Conservation (phyloP, 2,113 vertebrate genomes). For the Myocastor coypus region DNA sequence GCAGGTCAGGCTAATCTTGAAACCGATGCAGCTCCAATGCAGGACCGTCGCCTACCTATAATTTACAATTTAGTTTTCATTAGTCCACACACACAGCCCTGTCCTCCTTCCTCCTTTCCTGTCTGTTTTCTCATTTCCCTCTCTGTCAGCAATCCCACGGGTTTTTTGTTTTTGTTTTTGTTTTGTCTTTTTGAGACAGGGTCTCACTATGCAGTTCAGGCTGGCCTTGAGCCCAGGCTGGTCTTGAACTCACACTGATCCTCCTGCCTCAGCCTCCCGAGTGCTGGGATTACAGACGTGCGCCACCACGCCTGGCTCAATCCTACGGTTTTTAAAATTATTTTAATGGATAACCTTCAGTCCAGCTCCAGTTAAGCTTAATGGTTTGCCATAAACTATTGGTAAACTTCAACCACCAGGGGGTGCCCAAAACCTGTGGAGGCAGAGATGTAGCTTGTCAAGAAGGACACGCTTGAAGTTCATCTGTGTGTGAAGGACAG, state of each 20-base stretch:
- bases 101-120: not conserved
- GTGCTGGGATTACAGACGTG: no score
- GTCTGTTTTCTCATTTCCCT: not conserved
- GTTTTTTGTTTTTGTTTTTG: no score
- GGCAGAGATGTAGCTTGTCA: not conserved
- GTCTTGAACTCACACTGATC: no score
- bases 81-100: not conserved
- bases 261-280: no score
- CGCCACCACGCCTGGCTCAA: no score
- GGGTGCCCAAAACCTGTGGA: not conserved
- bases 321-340: not conserved
- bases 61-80: not conserved
- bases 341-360: not conserved
- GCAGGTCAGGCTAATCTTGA: not conserved
- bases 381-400: no score
- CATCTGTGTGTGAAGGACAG: no score
- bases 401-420: not conserved
- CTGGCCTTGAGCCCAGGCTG: no score
- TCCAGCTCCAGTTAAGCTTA: not conserved
- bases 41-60: not conserved
- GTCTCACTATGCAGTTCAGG: no score
- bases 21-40: not conserved
- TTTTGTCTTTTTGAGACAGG: no score
- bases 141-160: not conserved
- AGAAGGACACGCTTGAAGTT: not conserved